Evolutionary conservation across 1,140 invertebrate species (phyloP).

Genomic region (Drosophila gunungcola): DNA sequence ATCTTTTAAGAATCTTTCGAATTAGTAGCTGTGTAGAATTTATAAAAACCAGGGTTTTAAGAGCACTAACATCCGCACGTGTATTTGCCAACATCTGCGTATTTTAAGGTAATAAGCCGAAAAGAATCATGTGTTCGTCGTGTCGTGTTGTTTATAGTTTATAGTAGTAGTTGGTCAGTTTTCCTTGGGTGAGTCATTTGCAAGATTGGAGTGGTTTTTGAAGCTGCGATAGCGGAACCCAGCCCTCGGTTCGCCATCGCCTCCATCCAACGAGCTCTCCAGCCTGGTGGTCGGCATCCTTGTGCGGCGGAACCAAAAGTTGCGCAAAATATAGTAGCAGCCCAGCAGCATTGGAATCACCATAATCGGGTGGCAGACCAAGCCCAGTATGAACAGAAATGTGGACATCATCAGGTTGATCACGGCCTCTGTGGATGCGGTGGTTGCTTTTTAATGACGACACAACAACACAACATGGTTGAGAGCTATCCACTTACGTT

Average conservation of each 20-base stretch:
- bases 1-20: too few species aligned
- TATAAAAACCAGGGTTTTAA: background rate
- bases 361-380: conserved; percentile 62
- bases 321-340: conserved; percentile 27
- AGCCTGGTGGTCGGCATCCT: too few species aligned
- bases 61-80: background rate
- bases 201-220: conserved; percentile 15
- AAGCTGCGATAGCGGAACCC: conserved; percentile 32
- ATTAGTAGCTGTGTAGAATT: conserved; percentile 3
- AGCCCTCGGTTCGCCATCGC: background rate
- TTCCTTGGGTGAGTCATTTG: background rate
- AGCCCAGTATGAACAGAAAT: conserved; percentile 35
- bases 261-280: background rate
- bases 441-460: background rate
- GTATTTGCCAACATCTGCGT: background rate
- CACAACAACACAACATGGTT: too few species aligned
- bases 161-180: background rate
- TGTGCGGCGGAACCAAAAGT: conserved; percentile 29
- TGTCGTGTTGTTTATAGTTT: background rate
- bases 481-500: conserved; percentile 42
- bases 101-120: conserved; percentile 4
- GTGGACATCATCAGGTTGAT: conserved; percentile 64
- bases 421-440: conserved; percentile 33
- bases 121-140: background rate
- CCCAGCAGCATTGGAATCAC: conserved; percentile 42